Base-by-base conservation (phyloP, 2,113 vertebrate genomes). In the Prinia subflava region DNA sequence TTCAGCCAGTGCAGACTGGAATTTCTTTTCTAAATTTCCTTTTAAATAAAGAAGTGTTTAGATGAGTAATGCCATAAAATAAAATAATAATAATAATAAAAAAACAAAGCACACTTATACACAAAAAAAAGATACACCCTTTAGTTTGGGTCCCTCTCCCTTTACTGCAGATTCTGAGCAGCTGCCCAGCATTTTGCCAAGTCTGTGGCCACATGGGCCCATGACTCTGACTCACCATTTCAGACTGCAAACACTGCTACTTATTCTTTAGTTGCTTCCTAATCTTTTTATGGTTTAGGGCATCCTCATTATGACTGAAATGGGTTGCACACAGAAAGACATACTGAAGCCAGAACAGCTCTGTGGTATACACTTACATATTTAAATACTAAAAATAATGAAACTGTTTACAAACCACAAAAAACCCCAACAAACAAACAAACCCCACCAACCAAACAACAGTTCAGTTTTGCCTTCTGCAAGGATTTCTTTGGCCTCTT, bases 171-270 rank as follows among this genome's bases (percentile, higher is more conserved):
- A 47, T 69, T 50, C 53, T 65, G 37, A 95, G 69, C 28, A 69
- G 63, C 59, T 89, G 52, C 28, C 76, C 79, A 83, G 30, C 19
- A 44, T 84, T 81, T 85, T 91, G n/a, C 50, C 65, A 94, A 71
- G n/a, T 63, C 63, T 5, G 1, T 33, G 64, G 83, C 68, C 63
- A 65, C 39, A 50, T 37, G 78, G 33, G 59, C 63, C 39, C 79
- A 90, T 88, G 78, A 93, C 83, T 83, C 79, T 95, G 94, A 95
- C 64, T 97, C 94, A 96, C 18, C 15, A 52, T 74, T 91, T 42
- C 20, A 77, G 27, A 63, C 15, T 56, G 64, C 50, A 63, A 92
- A 56, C 37, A 33, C 39, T 77, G 56, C 37, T 80, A 47, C 35
- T 86, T 92, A 63, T 44, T 85, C 30, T 77, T 90, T 12, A 80